Percentiles rank a stretch among this genome's conserved stretches.
phyloP scores from a whole-genome alignment of 2,113 vertebrate species.

The Oryzias melastigma region DNA sequence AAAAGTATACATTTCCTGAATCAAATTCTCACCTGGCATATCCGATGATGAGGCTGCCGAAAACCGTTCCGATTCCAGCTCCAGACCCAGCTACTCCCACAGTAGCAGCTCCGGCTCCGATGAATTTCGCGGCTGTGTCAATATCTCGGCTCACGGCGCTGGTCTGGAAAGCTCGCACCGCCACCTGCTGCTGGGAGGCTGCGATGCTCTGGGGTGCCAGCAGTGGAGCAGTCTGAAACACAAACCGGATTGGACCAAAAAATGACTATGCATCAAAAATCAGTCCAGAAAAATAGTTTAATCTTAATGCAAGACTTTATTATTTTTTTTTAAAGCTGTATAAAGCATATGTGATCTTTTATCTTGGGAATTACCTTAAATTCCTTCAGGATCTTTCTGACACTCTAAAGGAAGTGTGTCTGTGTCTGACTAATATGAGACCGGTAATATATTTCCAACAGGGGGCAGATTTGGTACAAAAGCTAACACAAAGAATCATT shows the following conservation, averaged over 20 bases:
- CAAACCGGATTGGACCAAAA: neutral
- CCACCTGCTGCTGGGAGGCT: constrained; percentile 76
- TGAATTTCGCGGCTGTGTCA: constrained; percentile 98
- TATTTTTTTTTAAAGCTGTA: neutral
- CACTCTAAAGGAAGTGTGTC: too few relatives aligned
- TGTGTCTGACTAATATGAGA: too few relatives aligned
- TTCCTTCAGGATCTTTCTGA: too few relatives aligned
- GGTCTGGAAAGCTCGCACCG: constrained; percentile 90
- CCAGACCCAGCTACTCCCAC: constrained; percentile 98
- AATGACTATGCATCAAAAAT: neutral
- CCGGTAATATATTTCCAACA: too few relatives aligned
- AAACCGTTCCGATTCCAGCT: constrained; percentile 98
- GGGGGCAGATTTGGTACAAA: too few relatives aligned
- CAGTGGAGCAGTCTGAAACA: constrained; percentile 79
- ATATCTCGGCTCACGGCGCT: constrained; percentile 94
- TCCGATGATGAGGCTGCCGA: constrained; percentile 98
- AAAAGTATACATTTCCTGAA: neutral
- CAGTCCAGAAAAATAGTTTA: neutral
- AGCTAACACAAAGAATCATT: too few relatives aligned
- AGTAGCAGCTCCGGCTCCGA: constrained; percentile 96
- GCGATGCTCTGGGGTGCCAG: constrained; percentile 78
- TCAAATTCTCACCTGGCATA: constrained; percentile 90
- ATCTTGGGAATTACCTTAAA: too few relatives aligned
- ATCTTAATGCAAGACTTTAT: neutral
- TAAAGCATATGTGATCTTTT: too few relatives aligned